Base-by-base conservation (phyloP, 1,140 invertebrate species). In the Phortica variegata region DNA sequence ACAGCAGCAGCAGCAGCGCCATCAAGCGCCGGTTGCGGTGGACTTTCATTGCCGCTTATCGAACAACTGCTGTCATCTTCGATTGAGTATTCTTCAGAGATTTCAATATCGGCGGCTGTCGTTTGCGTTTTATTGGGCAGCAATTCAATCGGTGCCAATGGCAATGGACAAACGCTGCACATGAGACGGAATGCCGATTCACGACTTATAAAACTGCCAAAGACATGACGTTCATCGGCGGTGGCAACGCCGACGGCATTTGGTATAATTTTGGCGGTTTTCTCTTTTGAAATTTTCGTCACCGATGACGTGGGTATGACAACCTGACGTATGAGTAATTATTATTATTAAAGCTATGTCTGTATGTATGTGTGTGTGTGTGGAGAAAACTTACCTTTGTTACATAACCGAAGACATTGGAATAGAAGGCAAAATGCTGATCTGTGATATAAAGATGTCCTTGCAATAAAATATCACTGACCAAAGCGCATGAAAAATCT, bases 341-440 rank as follows among this genome's bases (percentile, higher is more conserved):
- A n/a, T n/a, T n/a, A n/a, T n/a, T n/a, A n/a, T n/a, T n/a, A n/a
- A n/a, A n/a, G n/a, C n/a, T n/a, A n/a, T n/a, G n/a, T n/a, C n/a
- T n/a, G n/a, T n/a, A 1, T 80, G 79, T 20, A n/a, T 8, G 1
- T 20, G 15, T 7, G n/a, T n/a, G n/a, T n/a, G n/a, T n/a, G n/a
- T n/a, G 10, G 18, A 7, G 3, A 26, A 3, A 44, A 19, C 53
- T 82, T 78, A 92, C 89, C 82, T 91, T 91, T 60, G 90, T 93
- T 43, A 94, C 88, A 77, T 93, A 91, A 48, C 91, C 92, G 77
- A 94, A 93, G 36, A 96, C 91, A 72, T 95, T 95, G 40, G 92
- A 95, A 78, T 96, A 93, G 80, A 96, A 96, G 42, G 91, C 92
- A 78, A 95, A 93, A 78, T 93, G 93, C 70, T 93, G 92, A 70